Evolutionary conservation across 2,888 invertebrate species (phyloP).

Genomic region (Pterostichus niger): DNA sequence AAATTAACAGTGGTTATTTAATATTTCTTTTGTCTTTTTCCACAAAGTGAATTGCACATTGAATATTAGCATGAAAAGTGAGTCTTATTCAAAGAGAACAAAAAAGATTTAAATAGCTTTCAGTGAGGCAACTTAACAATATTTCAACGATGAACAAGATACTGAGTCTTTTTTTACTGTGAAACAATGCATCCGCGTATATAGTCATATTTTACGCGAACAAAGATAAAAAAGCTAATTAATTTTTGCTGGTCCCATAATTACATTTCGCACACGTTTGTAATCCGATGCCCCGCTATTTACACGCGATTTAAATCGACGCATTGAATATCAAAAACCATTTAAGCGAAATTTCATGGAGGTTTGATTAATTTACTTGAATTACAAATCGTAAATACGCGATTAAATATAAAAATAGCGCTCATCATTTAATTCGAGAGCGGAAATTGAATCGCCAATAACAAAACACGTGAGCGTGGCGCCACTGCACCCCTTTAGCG

Average conservation of each 20-base stretch:
- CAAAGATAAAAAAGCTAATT: slow-evolving; percentile 31
- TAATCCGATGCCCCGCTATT: neutral
- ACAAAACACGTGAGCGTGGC: slow-evolving; percentile 44
- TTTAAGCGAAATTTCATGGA: slow-evolving; percentile 17
- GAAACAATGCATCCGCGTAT: slow-evolving; percentile 4
- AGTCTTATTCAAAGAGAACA: neutral
- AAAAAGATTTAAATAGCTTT: slow-evolving; percentile 16
- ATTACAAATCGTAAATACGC: slow-evolving; percentile 46
- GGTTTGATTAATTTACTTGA: slow-evolving; percentile 48
- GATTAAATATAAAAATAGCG: slow-evolving; percentile 50
- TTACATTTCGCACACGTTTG: slow-evolving; percentile 29
- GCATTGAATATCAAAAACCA: slow-evolving; percentile 40
- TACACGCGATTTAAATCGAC: slow-evolving; percentile 20
- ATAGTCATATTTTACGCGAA: slow-evolving; percentile 1
- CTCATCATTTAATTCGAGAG: slow-evolving; percentile 43
- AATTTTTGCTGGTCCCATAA: slow-evolving; percentile 7
- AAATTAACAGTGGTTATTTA: slow-evolving; percentile 2
- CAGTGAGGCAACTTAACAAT: neutral
- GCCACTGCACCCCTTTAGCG: slow-evolving; percentile 5
- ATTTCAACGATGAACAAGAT: slow-evolving; percentile 17
- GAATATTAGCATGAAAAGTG: neutral
- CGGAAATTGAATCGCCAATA: slow-evolving; percentile 52
- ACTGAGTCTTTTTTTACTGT: neutral
- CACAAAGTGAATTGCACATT: neutral
- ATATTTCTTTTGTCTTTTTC: neutral